Conservation (phyloP, 2,797 vertebrate genomes). For the Podargus strigoides region DNA sequence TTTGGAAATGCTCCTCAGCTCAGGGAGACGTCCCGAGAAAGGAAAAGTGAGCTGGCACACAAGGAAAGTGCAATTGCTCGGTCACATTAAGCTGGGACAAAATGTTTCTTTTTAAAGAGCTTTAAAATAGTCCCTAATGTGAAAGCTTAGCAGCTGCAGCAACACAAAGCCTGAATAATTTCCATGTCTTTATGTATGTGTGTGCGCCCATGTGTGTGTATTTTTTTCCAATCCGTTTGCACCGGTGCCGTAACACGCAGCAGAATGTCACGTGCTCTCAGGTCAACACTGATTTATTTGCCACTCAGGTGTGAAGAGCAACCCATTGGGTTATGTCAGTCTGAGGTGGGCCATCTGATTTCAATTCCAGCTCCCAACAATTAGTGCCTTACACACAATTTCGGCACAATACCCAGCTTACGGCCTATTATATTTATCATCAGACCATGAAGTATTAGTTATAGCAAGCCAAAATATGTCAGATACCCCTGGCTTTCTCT, state of each 20-base stretch:
- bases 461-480: conserved; percentile 54
- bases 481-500: conserved; percentile 34
- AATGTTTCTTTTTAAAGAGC: conserved; percentile 74
- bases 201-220: neutral
- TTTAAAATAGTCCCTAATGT: conserved; percentile 69
- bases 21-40: neutral
- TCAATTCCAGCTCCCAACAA: conserved; percentile 2
- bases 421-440: conserved; percentile 40
- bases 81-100: conserved; percentile 22
- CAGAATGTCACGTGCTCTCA: neutral
- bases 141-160: conserved; percentile 70
- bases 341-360: conserved; percentile 19
- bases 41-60: neutral
- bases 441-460: conserved; percentile 61
- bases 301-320: conserved; percentile 18
- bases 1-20: neutral
- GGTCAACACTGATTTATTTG: neutral
- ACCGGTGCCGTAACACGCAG: neutral
- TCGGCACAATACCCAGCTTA: conserved; percentile 4
- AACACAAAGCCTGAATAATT: conserved; percentile 41
- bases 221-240: neutral
- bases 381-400: conserved; percentile 24
- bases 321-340: neutral
- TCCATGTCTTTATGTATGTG: neutral
- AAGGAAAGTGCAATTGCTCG: neutral